Evolutionary conservation across 1,140 invertebrate species (phyloP).

Genomic region (Thaumatotibia leucotreta): DNA sequence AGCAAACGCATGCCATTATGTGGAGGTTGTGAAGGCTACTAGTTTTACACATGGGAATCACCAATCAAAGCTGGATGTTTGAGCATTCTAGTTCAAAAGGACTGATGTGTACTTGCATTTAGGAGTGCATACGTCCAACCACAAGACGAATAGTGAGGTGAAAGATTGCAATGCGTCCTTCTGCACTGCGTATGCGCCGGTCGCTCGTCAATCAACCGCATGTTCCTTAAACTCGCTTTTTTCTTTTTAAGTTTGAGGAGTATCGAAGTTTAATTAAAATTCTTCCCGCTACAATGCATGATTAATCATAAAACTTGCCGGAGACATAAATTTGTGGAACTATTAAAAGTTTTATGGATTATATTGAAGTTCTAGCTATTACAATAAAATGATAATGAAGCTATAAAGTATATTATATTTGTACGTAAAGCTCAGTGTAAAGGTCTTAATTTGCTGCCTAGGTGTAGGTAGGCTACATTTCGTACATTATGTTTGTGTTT

Average conservation of each 20-base stretch:
- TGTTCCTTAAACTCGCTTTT: slow-evolving; percentile 41
- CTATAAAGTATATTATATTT: not conserved
- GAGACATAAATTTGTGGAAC: slow-evolving; percentile 11
- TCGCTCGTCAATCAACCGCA: slow-evolving; percentile 60
- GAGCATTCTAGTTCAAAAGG: slow-evolving; percentile 3
- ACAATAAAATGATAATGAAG: not conserved
- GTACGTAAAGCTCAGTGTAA: not conserved
- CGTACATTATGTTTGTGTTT: not conserved
- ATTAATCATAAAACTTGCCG: slow-evolving; percentile 10
- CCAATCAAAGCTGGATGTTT: slow-evolving; percentile 71
- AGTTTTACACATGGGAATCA: slow-evolving; percentile 75
- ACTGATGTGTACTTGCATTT: not conserved
- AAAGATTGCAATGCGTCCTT: slow-evolving; percentile 59
- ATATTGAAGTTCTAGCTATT: not conserved
- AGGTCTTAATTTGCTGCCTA: not conserved
- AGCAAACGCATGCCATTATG: slow-evolving; percentile 6
- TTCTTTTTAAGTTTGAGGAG: slow-evolving; percentile 52
- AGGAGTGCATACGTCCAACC: not conserved
- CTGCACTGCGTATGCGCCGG: slow-evolving; percentile 52
- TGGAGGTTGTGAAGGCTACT: slow-evolving; percentile 54
- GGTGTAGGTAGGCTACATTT: not conserved
- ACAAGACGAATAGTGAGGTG: slow-evolving; percentile 31
- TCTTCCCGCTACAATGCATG: slow-evolving; percentile 24
- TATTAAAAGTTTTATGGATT: not conserved
- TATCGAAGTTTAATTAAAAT: slow-evolving; percentile 67